Percentiles rank a stretch among this genome's conserved stretches.
Conservation (phyloP, 2,797 vertebrate genomes). For the Bufotes viridis region DNA sequence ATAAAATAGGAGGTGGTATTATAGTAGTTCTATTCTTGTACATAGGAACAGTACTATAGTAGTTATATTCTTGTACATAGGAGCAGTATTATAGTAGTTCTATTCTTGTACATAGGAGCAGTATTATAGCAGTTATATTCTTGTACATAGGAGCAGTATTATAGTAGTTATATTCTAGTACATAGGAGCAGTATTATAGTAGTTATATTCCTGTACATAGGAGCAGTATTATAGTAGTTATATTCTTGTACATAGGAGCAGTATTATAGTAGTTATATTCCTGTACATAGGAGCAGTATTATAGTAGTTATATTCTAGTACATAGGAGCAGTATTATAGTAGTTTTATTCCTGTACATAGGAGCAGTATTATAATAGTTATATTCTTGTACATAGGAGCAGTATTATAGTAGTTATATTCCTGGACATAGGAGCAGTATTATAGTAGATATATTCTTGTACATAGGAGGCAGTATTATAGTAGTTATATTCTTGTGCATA, state of each 20-base stretch:
- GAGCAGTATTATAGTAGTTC: background rate
- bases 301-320: constrained; percentile 10
- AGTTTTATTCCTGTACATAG: background rate
- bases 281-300: background rate
- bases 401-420: background rate
- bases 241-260: background rate
- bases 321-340: constrained; percentile 2
- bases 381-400: constrained; percentile 9
- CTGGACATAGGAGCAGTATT: background rate
- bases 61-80: too few species aligned
- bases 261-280: too few species aligned
- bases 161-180: constrained; percentile 1
- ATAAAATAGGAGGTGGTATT: too few species aligned
- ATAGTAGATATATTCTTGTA: constrained; percentile 4
- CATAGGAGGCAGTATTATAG: background rate
- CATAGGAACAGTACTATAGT: too few species aligned
- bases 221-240: background rate
- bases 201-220: constrained; percentile 1
- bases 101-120: background rate
- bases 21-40: too few species aligned
- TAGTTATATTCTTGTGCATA: constrained; percentile 6
- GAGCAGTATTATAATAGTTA: constrained; percentile 2
- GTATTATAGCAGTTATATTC: constrained; percentile 1
- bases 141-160: background rate
- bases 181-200: background rate